Base-by-base conservation (phyloP, 2,888 invertebrate genomes). In the Stenichneumon culpator region DNA sequence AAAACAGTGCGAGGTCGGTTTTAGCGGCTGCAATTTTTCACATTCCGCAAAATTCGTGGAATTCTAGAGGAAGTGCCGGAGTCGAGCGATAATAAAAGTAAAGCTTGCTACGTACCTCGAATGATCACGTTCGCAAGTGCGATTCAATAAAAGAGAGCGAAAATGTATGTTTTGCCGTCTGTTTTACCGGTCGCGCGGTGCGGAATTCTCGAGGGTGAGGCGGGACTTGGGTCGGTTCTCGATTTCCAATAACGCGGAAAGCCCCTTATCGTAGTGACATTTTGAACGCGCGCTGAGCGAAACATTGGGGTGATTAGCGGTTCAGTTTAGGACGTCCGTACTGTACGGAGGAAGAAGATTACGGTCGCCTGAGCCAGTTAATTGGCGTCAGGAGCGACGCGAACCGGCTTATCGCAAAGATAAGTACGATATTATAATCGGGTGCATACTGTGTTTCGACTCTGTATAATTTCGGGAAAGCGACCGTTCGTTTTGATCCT, bases 331-430 rank as follows among this genome's bases (percentile, higher is more conserved):
- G 69, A 32, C 36, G 25, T 68, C 36, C n/a, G 44, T 11, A 22
- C 44, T 69, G 50, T 60, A 36, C 16, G 16, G 28, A 28, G 63
- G 54, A 28, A 63, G 63, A 84, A 83, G 69, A 74, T 84, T 81
- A 81, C 63, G 67, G 75, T 28, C 44, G 63, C 28, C 74, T 52
- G 72, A 75, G 44, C 52, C 60, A 65, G 73, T 74, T 84, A 84
- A 84, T 81, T 81, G 84, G 84, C 73, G 68, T 57, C 67, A 22
- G 72, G 50, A 68, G 60, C 73, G 57, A 25, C 52, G 44, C 39
- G 14, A 81, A 78, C 68, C 63, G 52, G 70, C 32, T 54, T 54
- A 77, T 77, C 81, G 54, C 78, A 74, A 78, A 81, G 84, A 84
- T 84, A 81, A 84, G 78, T 82, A 60, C 68, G 74, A 72, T 77